Evolutionary conservation across 2,888 invertebrate genomes (phyloP), one percentile per base, ranked within the genome.

Genomic region (Gortyna flavago): DNA sequence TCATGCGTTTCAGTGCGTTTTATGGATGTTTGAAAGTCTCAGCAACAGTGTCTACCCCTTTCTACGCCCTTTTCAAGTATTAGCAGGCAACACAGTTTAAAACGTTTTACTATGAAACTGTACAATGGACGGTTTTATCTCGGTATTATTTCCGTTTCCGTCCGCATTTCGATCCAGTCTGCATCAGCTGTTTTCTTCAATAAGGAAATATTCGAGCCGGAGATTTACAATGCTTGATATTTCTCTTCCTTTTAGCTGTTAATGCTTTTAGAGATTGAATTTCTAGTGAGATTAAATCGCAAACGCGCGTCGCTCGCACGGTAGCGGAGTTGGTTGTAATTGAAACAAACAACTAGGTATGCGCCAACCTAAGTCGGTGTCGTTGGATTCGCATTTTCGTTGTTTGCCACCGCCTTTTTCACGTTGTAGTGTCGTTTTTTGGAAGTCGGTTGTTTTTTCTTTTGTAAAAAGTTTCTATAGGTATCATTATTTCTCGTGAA

Each of bases 161-260:
- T 78, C 61, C 64, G 77, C 81, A 77, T 87, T 87, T 85, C 87
- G 83, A 84, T 84, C 51, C 72, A 71, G 68, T 72, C 74, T 80
- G 77, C 88, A 76, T 88, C 87, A 88, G 83, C 74, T 77, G 81
- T 82, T 89, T 85, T 87, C 87, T 75, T 85, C 87, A 82, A 80
- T 73, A 82, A 87, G 88, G 88, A 87, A 87, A 82, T 82, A 85
- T 79, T 75, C 51, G 59, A 29, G 44, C 44, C 73, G 18, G 62
- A 75, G 72, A 84, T 84, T 84, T 79, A 79, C 75, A 87, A 80
- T 84, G 54, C 44, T 84, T 75, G 75, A 79, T 84, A 73, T 70
- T 79, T 86, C 72, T 79, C 85, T 84, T 84, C 80, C 85, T 84
- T 78, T 57, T 72, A 54, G 25, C 57, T 70, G 64, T 35, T 70